Evolutionary conservation across 2,888 invertebrate genomes (phyloP).

Genomic region (Leptopilina syphax): DNA sequence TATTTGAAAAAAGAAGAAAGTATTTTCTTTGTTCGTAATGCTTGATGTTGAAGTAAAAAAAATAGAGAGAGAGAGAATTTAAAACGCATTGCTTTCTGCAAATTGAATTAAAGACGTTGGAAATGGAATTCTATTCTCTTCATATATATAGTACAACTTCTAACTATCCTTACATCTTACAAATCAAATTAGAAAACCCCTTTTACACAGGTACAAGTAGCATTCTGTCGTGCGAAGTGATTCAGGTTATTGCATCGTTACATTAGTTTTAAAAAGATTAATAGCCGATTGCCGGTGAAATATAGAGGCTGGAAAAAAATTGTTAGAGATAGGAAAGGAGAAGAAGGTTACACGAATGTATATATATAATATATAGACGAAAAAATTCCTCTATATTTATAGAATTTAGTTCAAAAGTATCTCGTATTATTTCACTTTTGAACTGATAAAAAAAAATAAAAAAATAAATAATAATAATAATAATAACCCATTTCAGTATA

Average conservation of each 20-base stretch:
- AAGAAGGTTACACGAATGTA: conserved; percentile 9
- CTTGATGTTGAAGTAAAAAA: conserved; percentile 8
- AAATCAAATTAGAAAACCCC: conserved; percentile 23
- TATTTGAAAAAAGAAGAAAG: conserved; percentile 3
- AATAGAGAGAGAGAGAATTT: not conserved
- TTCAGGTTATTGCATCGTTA: conserved; percentile 26
- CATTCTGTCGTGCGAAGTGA: conserved; percentile 23
- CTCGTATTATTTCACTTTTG: conserved; percentile 21
- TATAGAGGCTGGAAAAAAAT: conserved; percentile 21
- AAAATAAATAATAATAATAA: too few relatives aligned
- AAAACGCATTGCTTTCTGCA: conserved; percentile 30
- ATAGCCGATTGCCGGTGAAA: conserved; percentile 3
- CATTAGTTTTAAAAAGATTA: conserved; percentile 17
- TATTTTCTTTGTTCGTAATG: conserved; percentile 22
- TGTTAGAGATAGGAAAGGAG: conserved; percentile 32
- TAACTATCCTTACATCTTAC: conserved; percentile 4
- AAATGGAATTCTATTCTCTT: not conserved
- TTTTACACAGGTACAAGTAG: conserved; percentile 14
- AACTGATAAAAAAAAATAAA: not conserved
- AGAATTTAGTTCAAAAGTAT: conserved; percentile 18
- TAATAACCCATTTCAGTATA: not conserved
- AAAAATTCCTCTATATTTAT: not conserved
- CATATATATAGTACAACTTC: not conserved
- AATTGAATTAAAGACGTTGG: conserved; percentile 33
- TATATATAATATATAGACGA: not conserved